Percentiles rank a stretch among this genome's conserved stretches.
Evolutionary conservation across 2,888 invertebrate species (phyloP).

Genomic region (Lasioglossum leucozonium): DNA sequence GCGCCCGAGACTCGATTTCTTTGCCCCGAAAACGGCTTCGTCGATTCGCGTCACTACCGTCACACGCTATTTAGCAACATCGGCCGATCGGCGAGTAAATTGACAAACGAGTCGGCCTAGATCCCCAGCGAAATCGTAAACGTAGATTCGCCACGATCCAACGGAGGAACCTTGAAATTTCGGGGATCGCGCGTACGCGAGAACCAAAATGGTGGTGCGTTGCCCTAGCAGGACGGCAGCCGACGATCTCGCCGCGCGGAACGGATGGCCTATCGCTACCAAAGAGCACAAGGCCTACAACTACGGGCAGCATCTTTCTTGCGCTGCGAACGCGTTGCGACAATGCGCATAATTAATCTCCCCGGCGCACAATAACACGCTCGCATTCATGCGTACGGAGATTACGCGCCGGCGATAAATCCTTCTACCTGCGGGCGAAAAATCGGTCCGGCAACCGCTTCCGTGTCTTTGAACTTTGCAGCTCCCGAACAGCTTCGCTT

Average conservation of each 20-base stretch:
- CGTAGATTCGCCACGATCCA: rapidly evolving
- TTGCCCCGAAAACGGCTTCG: background rate
- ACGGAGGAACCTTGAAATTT: slow-evolving; percentile 2
- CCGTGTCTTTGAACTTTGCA: background rate
- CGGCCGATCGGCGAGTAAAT: background rate
- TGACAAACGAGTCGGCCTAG: background rate
- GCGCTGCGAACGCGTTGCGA: background rate
- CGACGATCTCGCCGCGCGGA: background rate
- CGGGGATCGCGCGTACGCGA: background rate
- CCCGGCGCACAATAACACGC: slow-evolving; percentile 3
- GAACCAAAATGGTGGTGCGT: slow-evolving; percentile 63
- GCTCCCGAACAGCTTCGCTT: background rate
- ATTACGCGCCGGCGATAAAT: background rate
- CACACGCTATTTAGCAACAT: background rate
- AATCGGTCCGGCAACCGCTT: background rate
- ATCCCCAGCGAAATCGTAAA: too few relatives aligned
- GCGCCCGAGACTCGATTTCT: background rate
- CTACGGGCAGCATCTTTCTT: slow-evolving; percentile 15
- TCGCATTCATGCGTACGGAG: slow-evolving; percentile 12
- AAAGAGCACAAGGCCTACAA: slow-evolving; percentile 14
- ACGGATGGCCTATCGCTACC: background rate
- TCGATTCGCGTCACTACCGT: background rate
- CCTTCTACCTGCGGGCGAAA: background rate
- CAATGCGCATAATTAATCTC: slow-evolving; percentile 49
- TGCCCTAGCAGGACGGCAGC: background rate